Base-by-base conservation (phyloP, 2,888 invertebrate species). In the Pimpla rufipes region DNA sequence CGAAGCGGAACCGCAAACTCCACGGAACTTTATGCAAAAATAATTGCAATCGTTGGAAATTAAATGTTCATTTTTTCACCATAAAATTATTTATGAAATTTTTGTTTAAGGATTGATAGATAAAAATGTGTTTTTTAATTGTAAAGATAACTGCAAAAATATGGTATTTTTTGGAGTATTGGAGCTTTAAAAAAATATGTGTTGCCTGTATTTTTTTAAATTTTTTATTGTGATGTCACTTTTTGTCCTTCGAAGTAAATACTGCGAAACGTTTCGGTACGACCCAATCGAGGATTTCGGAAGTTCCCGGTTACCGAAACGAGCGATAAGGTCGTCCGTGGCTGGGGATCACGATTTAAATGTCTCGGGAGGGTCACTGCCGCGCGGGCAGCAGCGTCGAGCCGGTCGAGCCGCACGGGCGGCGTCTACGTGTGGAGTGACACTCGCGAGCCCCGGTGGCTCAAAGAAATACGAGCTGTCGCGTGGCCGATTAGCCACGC, bases 401-500 rank as follows among this genome's bases (percentile, higher is more conserved):
- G 29, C 8, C 18, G 47, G n/a, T 23, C 57, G 57, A 23, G 50
- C 8, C 5, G 18, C 29, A 10, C 23, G 37, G 37, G 18, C 21
- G 57, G 13, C 21, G 42, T 7, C 23, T 16, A 57, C 23, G 55
- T 40, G 35, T 45, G 40, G 21, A 71, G n/a, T 7, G 18, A 73
- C 50, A n/a, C 29, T 57, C 70, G 16, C 55, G 50, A 75, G 79
- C 40, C 74, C 29, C 18, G 11, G 47, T 57, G 66, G 78, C 67
- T 57, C 50, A 78, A 76, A 73, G 21, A 47, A 85, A 77, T 77
- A 68, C 66, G 76, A 80, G 79, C 74, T 74, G 83, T 71, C 81
- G 80, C 71, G 64, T 73, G 55, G 21, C 23, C 16, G 57, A 71
- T 42, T 81, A 75, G 50, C 52, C 45, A 88, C 73, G 84, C 88